Conservation (phyloP, 2,797 vertebrate genomes). For the Gobio occitaniae region DNA sequence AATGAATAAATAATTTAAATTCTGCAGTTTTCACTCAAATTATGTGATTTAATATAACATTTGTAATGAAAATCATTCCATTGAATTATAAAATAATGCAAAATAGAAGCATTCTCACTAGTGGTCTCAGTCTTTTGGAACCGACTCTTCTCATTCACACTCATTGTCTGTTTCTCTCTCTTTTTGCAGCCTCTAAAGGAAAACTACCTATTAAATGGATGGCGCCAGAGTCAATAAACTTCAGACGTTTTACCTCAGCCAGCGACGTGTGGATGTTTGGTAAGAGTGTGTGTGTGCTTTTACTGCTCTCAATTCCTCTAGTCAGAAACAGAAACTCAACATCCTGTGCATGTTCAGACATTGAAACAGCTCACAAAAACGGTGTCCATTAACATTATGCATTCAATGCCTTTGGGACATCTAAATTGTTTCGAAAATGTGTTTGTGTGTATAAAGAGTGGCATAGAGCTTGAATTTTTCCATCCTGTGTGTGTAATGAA, state of each 20-base stretch:
- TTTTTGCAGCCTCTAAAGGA: constrained; percentile 91
- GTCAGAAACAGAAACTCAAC: not conserved
- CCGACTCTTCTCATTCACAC: not conserved
- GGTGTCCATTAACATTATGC: not conserved
- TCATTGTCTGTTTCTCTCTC: constrained; percentile 11
- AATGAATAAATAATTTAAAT: not conserved
- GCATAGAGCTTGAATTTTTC: not conserved
- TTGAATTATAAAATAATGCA: not conserved
- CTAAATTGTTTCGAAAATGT: not conserved
- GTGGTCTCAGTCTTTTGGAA: not conserved
- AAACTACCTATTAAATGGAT: constrained; percentile 99
- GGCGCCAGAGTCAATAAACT: constrained; percentile 99
- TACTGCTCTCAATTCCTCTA: constrained; percentile 16
- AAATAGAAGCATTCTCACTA: not conserved
- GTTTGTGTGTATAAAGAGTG: not conserved
- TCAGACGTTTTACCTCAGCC: constrained; percentile 97
- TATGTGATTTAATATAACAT: not conserved
- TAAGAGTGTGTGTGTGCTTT: constrained; percentile 71
- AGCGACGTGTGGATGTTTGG: constrained; percentile 99
- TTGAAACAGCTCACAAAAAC: not conserved
- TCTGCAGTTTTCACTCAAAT: not conserved
- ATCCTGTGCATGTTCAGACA: not conserved
- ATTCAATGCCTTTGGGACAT: not conserved
- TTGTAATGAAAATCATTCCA: not conserved
- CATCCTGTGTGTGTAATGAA: not conserved